These are phyloP conservation scores for Cactoblastis cactorum DNA, from an alignment of 2,888 invertebrate genomes.

Conservation along the genomic window DNA sequence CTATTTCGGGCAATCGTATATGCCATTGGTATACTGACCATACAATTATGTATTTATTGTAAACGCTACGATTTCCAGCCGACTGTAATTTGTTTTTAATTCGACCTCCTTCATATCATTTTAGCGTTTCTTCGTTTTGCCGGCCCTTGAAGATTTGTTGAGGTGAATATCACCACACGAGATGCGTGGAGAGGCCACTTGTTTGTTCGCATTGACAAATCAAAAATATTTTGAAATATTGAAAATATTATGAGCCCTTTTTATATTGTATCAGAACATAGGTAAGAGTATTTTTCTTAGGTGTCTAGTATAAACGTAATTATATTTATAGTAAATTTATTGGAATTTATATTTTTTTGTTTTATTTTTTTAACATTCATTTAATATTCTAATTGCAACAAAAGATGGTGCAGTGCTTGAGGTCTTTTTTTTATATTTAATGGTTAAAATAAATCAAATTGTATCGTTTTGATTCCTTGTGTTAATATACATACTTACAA, in stretches of 20 bases:
- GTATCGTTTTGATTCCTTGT: too few species aligned
- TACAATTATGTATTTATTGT: conserved; percentile 81
- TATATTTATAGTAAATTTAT: too few species aligned
- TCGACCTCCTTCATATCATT: conserved; percentile 76
- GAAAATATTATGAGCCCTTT: conserved; percentile 2
- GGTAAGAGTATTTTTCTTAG: too few species aligned
- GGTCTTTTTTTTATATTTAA: too few species aligned
- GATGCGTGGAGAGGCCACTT: conserved; percentile 17
- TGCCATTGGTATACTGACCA: conserved; percentile 71
- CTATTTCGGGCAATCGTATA: conserved; percentile 67
- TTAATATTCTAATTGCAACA: too few species aligned
- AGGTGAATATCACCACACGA: conserved; percentile 23
- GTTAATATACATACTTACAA: too few species aligned
- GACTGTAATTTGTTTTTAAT: conserved; percentile 78
- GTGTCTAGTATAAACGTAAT: too few species aligned
- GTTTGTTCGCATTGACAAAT: background rate
- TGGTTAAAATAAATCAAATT: too few species aligned
- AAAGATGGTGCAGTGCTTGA: too few species aligned
- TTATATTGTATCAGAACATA: too few species aligned
- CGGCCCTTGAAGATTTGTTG: conserved; percentile 53
- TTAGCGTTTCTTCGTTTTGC: conserved; percentile 71
- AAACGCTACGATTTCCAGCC: conserved; percentile 76
- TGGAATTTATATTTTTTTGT: too few species aligned
- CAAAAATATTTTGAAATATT: background rate
- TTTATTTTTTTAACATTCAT: too few species aligned